These are phyloP conservation scores for Hetaerina titia DNA, from an alignment of 2,888 invertebrate genomes.

Conservation along the genomic window DNA sequence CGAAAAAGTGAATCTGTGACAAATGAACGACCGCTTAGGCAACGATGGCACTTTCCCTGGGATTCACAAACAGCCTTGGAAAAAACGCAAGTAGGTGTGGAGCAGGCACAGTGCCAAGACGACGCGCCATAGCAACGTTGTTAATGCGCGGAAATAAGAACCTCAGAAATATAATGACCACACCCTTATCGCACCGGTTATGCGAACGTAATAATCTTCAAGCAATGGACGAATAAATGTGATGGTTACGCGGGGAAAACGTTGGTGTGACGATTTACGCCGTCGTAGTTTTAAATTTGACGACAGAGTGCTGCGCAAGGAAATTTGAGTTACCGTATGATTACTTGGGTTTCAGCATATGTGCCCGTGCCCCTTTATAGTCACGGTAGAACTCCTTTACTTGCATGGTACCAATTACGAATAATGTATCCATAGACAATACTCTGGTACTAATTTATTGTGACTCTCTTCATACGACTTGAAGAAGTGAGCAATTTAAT, in stretches of 20 bases:
- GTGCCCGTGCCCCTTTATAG: neutral
- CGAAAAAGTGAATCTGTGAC: constrained; percentile 10
- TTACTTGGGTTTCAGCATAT: neutral
- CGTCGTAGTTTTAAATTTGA: neutral
- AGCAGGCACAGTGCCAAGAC: constrained; percentile 46
- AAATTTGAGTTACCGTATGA: neutral
- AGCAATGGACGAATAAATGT: no score
- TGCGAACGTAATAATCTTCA: neutral
- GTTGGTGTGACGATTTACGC: neutral
- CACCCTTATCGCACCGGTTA: constrained; percentile 36
- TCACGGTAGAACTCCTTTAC: neutral
- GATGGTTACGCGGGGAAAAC: neutral
- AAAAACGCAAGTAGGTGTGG: constrained; percentile 59
- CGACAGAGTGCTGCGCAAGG: neutral
- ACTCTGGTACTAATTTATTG: neutral
- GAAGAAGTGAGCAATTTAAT: neutral
- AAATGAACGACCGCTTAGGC: constrained; percentile 33
- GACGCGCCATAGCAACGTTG: constrained; percentile 32
- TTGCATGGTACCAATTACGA: neutral
- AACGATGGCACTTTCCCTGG: constrained; percentile 25
- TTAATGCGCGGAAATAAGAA: constrained; percentile 38
- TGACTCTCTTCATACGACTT: neutral
- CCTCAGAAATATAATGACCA: neutral
- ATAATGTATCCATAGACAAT: neutral
- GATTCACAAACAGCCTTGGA: constrained; percentile 43